These are phyloP conservation scores for Phalacrocorax pelagicus DNA, from an alignment of 2,113 vertebrate genomes.

Conservation along the genomic window DNA sequence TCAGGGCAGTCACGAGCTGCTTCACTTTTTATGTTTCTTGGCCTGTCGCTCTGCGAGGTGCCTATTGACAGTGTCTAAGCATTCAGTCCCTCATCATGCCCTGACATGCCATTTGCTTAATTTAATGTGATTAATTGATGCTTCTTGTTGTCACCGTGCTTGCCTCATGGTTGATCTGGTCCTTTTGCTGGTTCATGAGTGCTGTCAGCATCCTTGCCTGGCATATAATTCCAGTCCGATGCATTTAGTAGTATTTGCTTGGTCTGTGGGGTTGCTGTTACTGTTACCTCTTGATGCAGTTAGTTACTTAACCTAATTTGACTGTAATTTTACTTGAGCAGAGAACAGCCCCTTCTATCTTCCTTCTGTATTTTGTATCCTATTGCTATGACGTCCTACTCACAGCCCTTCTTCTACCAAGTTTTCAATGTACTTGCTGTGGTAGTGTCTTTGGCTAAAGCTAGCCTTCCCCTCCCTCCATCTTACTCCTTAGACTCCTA, in stretches of 20 bases:
- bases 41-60: rapidly evolving
- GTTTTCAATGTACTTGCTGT: neutral
- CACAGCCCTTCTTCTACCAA: neutral
- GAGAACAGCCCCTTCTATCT: neutral
- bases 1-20: neutral
- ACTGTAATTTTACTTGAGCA: neutral
- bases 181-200: neutral
- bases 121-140: neutral
- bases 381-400: neutral
- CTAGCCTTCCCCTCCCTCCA: neutral
- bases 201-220: neutral
- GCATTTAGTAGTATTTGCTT: neutral
- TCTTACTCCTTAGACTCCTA: neutral
- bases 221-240: neutral
- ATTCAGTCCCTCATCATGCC: neutral
- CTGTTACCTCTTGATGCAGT: neutral
- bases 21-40: neutral
- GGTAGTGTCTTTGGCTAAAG: neutral
- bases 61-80: neutral
- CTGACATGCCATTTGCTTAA: neutral
- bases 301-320: neutral
- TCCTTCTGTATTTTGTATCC: neutral
- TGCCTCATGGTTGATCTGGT: neutral
- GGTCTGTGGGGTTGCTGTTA: neutral
- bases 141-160: neutral